A percentile compares a stretch with the other conserved stretches of the same genome.
Evolutionary conservation across 2,797 vertebrate species (phyloP).

Genomic region (Hydrophis major): DNA sequence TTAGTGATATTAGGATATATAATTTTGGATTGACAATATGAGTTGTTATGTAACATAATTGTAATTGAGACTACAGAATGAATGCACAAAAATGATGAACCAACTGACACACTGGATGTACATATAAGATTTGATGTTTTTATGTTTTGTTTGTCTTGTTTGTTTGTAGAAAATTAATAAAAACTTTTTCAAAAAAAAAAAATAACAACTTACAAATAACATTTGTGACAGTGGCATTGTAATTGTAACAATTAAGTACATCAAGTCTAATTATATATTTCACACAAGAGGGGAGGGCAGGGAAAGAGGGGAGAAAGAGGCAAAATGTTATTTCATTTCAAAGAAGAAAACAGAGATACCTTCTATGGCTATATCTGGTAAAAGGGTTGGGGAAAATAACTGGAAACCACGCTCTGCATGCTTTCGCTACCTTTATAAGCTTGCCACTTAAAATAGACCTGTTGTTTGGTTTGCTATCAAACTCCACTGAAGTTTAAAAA

Average conservation of each 20-base stretch:
- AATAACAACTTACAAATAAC: not conserved
- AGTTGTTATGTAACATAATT: no score
- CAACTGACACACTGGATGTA: no score
- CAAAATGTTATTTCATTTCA: not conserved
- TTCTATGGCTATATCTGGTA: not conserved
- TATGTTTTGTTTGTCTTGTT: no score
- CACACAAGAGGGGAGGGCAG: not conserved
- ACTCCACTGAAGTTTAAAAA: not conserved
- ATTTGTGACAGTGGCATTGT: not conserved
- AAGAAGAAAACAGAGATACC: not conserved
- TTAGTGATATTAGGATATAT: no score
- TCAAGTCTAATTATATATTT: not conserved
- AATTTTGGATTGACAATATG: no score
- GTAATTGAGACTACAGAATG: no score
- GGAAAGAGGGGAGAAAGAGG: no score
- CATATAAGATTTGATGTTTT: no score
- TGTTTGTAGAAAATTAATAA: no score
- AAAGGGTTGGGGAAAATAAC: not conserved
- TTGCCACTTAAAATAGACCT: conserved; percentile 3
- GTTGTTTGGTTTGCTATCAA: not conserved
- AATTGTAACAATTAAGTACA: not conserved
- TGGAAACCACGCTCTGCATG: not conserved
- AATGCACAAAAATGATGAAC: no score
- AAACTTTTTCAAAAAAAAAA: no score
- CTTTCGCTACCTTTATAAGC: not conserved